A percentile compares a stretch with the other conserved stretches of the same genome.
Evolutionary conservation across 2,797 vertebrate genomes (phyloP).

Genomic region (Amblyraja radiata): DNA sequence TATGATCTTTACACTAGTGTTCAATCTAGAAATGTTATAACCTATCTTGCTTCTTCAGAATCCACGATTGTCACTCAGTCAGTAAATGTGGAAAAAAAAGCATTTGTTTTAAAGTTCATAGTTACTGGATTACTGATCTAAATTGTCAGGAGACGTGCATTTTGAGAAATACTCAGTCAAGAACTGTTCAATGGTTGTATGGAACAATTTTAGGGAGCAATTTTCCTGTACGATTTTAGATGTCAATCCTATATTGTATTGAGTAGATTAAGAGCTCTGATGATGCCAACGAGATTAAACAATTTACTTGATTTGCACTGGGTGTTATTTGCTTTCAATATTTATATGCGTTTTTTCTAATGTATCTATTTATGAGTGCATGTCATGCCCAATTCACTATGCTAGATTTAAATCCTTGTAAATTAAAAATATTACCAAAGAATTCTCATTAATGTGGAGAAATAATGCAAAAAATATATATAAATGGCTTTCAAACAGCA

Average conservation of each 20-base stretch:
- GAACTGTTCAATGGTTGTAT: not conserved
- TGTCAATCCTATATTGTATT: not conserved
- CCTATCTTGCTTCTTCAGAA: not conserved
- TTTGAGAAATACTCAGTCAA: not conserved
- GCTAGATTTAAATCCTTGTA: not conserved
- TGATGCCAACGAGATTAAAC: not conserved
- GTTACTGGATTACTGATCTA: not conserved
- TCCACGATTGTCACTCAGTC: not conserved
- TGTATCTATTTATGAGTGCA: not conserved
- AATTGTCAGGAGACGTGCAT: not conserved
- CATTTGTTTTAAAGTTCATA: not conserved
- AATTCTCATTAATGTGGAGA: not conserved
- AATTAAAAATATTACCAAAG: not conserved
- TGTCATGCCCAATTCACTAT: not conserved
- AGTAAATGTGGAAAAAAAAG: not conserved
- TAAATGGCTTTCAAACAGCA: not conserved
- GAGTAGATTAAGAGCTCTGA: not conserved
- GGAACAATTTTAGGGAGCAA: not conserved
- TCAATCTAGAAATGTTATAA: not conserved
- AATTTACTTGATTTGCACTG: not conserved
- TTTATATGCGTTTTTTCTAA: not conserved
- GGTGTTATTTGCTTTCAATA: not conserved
- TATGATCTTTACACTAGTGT: not conserved
- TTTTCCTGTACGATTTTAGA: not conserved
- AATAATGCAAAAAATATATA: not conserved